These are phyloP conservation scores for Martes martes DNA, from an alignment of 2,113 vertebrate species.

Conservation along the genomic window DNA sequence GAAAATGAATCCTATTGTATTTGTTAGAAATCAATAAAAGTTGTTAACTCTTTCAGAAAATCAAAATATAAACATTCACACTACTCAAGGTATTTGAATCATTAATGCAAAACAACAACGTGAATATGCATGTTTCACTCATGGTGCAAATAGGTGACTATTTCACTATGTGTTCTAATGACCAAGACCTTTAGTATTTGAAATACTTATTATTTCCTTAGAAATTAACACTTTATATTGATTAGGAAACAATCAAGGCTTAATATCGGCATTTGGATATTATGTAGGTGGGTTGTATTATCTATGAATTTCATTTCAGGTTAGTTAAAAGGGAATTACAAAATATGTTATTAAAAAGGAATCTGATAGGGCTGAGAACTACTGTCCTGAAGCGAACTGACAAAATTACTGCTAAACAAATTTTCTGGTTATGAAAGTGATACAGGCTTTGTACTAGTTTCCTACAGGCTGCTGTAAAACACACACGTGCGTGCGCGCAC, in stretches of 20 bases:
- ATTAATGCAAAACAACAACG: not conserved
- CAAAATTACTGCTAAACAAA: not conserved
- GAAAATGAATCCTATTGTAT: not conserved
- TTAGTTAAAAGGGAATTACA: not conserved
- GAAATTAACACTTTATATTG: not conserved
- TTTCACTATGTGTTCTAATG: not conserved
- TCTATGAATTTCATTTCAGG: not conserved
- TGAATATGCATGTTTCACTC: not conserved
- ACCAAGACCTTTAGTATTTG: not conserved
- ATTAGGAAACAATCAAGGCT: not conserved
- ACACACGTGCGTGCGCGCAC: too few species aligned
- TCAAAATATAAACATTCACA: not conserved
- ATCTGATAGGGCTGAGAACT: not conserved
- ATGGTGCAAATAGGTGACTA: not conserved
- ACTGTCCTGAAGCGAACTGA: not conserved
- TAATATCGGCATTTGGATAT: not conserved
- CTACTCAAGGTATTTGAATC: not conserved
- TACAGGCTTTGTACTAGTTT: not conserved
- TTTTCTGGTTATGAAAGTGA: not conserved
- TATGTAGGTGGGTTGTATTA: not conserved
- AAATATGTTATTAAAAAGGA: not conserved
- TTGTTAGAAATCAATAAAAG: not conserved
- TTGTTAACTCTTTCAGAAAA: slow-evolving; percentile 4
- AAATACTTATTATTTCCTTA: not conserved
- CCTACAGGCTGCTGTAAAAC: not conserved